Base-by-base conservation (phyloP, 1,140 invertebrate genomes). In the Tetragnatha versicolor region DNA sequence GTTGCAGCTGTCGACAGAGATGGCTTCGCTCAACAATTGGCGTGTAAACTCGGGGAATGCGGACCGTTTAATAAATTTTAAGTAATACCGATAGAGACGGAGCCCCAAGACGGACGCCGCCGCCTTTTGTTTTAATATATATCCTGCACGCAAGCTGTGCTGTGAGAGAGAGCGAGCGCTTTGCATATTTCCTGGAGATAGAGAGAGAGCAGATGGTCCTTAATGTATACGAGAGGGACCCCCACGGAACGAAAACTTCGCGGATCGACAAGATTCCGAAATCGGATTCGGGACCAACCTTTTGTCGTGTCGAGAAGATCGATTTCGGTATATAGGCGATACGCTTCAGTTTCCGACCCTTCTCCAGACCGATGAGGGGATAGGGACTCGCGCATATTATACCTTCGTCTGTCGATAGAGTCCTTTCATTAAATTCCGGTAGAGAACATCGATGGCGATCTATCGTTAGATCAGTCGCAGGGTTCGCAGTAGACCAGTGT, bases 41-140 rank as follows among this genome's bases (percentile, higher is more conserved):
- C 70, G 70, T 75, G 70, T 75, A 75, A 75, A 75, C 70, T n/a
- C 37, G 70, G 42, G 55, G 70, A 75, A 75, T 75, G 70, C 70
- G 55, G 70, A 75, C 70, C 70, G 70, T 75, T 75, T 75, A 75
- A 75, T 75, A 75, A 75, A 75, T 75, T 75, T 75, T 61, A 75
- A 75, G 70, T 75, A 75, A 75, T 75, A 75, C 63, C 70, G 47
- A 61, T 61, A 25, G 17, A 75, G 29, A 29, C 25, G 49, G 22
- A 49, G n/a, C 25, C 33, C 33, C 35, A 29, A 14, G 60, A 27
- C n/a, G 31, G n/a, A 27, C 10, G 25, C 22, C 47, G 42, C 6
- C 14, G 35, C 25, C 70, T 73, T 73, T 75, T 75, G 70, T 75
- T 75, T 75, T 75, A 75, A 75, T 75, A 75, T 75, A 22, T 9